phyloP scores from a whole-genome alignment of 2,113 vertebrate genomes.

The Bujurquina vittata region DNA sequence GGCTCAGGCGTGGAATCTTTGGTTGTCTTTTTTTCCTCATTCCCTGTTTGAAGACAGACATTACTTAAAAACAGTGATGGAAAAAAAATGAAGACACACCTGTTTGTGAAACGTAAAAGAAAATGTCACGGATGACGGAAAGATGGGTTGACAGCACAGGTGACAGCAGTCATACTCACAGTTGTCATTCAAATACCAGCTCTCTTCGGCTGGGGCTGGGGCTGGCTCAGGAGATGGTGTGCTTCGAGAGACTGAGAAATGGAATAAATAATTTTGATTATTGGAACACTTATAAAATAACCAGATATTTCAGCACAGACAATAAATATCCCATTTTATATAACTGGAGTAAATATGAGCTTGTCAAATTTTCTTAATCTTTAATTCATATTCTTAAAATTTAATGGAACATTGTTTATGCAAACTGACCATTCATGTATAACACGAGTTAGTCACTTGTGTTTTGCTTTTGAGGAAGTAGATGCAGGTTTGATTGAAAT shows the following conservation, averaged over 20 bases:
- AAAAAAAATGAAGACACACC: slow-evolving; percentile 49
- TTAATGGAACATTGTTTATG: too few relatives aligned
- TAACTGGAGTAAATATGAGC: not conserved
- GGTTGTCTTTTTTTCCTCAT: not conserved
- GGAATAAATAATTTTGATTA: not conserved
- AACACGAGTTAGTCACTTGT: too few relatives aligned
- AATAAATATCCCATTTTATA: not conserved
- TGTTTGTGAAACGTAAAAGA: slow-evolving; percentile 2
- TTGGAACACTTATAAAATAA: rapidly evolving
- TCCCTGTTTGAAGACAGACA: slow-evolving; percentile 47
- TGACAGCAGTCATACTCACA: slow-evolving; percentile 51
- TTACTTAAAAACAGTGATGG: not conserved
- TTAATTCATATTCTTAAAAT: too few relatives aligned
- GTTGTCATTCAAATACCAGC: slow-evolving; percentile 33
- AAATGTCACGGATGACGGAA: not conserved
- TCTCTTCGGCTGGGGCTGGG: not conserved
- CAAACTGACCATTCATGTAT: too few relatives aligned
- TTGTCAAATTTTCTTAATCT: too few relatives aligned
- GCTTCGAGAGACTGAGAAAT: not conserved
- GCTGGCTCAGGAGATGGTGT: not conserved
- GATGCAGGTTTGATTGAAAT: too few relatives aligned
- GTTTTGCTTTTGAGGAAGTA: too few relatives aligned
- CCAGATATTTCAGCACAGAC: rapidly evolving
- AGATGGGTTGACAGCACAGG: not conserved
- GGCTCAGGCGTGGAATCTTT: not conserved